These are phyloP conservation scores for Calliopum simillimum DNA, from an alignment of 2,888 invertebrate genomes.

Conservation along the genomic window DNA sequence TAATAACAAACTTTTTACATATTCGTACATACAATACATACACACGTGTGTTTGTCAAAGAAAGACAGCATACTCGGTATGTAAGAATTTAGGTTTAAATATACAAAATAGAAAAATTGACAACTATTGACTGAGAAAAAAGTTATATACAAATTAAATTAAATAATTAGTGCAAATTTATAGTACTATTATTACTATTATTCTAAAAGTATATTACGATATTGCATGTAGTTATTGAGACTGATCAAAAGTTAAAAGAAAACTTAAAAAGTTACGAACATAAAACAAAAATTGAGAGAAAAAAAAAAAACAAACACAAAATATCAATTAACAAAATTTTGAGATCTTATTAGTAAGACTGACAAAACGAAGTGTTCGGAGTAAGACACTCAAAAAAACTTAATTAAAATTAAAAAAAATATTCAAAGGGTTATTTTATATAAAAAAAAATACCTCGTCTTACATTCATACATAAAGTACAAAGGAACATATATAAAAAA, in stretches of 20 bases:
- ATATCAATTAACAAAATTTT: constrained; percentile 14
- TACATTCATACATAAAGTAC: too few relatives aligned
- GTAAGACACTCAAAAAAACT: neutral
- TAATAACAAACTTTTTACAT: too few relatives aligned
- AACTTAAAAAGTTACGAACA: neutral
- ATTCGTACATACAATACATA: too few relatives aligned
- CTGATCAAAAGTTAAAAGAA: constrained; percentile 18
- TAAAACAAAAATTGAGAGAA: constrained; percentile 7
- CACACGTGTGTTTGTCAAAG: too few relatives aligned
- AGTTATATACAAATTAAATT: constrained; percentile 14
- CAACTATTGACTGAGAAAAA: constrained; percentile 26
- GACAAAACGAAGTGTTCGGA: constrained; percentile 7
- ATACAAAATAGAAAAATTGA: constrained; percentile 7
- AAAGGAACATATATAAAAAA: too few relatives aligned
- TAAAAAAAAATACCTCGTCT: too few relatives aligned
- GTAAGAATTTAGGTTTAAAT: neutral
- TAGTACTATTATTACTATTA: constrained; percentile 20
- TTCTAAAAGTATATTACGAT: constrained; percentile 7
- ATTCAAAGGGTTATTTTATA: too few relatives aligned
- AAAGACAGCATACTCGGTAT: neutral
- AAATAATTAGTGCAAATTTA: constrained; percentile 30
- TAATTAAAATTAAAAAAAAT: too few relatives aligned
- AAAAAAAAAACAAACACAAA: too few relatives aligned
- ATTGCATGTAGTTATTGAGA: constrained; percentile 22
- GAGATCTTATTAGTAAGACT: constrained; percentile 19